Base-by-base conservation (phyloP, 2,797 vertebrate genomes). In the Acanthopagrus latus region DNA sequence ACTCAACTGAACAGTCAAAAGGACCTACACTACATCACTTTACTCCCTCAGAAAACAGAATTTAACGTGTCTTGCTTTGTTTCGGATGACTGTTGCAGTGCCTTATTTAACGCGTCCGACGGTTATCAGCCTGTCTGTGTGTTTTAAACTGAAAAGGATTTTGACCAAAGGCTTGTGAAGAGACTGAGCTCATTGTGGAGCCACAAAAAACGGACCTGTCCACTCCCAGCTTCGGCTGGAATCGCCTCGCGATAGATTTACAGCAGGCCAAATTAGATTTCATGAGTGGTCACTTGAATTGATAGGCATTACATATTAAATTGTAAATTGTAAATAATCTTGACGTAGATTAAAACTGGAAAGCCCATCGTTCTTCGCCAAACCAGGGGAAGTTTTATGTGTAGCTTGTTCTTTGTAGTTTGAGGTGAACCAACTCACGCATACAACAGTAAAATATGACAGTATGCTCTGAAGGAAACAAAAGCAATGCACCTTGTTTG, bases 21-120 rank as follows among this genome's bases (percentile, higher is more conserved):
- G 86, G 80, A 86, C 78, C 84, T 83, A 86, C 87, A 89, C 89
- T 87, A 88, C 82, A 88, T 92, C 88, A 92, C 89, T 92, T 91
- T 89, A 89, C n/a, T 63, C 63, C 64, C 12, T 43, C 29, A 76
- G 23, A 63, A 63, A 82, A 71, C 43, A 60, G 54, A 46, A 73
- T 72, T 66, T 25, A 20, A 59, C 21, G 48, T 58, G 74, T 74
- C 25, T 59, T 46, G 72, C 80, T n/a, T 63, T 60, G 70, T 74
- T 77, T 48, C 64, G 33, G 66, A 74, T 80, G 76, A 83, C 77
- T 86, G 83, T 85, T 84, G 84, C 76, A 90, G 93, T 94, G 93
- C 92, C 93, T 94, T 94, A 93, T 89, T 87, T 89, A 65, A 67
- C 71, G 50, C 43, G 59, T 74, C 69, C 58, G 74, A 79, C 47